Base-by-base conservation (phyloP, 2,797 vertebrate genomes). In the Diglossa cyanea region DNA sequence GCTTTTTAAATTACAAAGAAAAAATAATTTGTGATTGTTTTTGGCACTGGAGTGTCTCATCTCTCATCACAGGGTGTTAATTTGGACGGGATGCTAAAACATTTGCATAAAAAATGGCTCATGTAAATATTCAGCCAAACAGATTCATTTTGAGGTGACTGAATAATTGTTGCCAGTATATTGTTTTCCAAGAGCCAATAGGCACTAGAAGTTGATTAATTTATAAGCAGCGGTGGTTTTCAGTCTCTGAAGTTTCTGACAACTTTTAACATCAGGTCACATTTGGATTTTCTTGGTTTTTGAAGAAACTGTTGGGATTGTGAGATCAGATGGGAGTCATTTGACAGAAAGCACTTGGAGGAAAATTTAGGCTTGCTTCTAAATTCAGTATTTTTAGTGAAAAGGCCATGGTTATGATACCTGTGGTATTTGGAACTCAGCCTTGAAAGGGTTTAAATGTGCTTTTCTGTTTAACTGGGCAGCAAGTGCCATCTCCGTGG, bases 1-100 rank as follows among this genome's bases (percentile, higher is more conserved):
- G 16, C 23, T 55, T 95, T 95, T 97, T 90, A 86, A 54, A 77
- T 92, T 71, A 71, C 85, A 83, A 57, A 71, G 57, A 51, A 94
- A 65, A 53, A 66, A 47, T 35, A 0, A 70, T 84, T 88, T 82
- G n/a, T 83, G 68, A 68, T 91, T 90, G 42, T 17, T 96, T 91
- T 86, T 75, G 73, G 57, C 31, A 72, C 47, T 57, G 62, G 37
- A 58, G 7, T 35, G 33, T 60, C 50, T 65, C 53, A 44, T 94
- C 78, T 65, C 58, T 37, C 4, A 11, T 88, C 80, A 62, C 28
- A 66, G 66, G 58, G 65, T 86, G 82, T 94, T 95, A 88, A 75
- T 87, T 66, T 91, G 77, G 70, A 83, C 0, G 2, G 40, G 21
- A 68, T 66, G 68, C 42, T 88, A 71, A 90, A 88, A 61, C 83